Conservation (phyloP, 2,888 invertebrate genomes). For the Metopia argyrocephala region DNA sequence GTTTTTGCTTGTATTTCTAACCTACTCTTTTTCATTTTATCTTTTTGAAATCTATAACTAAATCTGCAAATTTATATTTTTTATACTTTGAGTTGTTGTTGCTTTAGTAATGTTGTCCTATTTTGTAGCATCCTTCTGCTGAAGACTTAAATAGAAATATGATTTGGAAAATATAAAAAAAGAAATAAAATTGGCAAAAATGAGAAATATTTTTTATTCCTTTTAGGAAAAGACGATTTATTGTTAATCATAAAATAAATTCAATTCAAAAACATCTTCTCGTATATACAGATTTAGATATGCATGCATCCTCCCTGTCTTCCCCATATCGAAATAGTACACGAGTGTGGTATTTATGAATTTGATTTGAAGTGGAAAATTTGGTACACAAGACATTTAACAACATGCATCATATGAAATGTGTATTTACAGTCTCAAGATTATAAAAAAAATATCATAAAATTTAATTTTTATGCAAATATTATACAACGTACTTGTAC, state of each 20-base stretch:
- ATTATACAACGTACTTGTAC: neutral
- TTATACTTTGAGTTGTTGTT: neutral
- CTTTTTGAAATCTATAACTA: conserved; percentile 48
- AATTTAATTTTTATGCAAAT: neutral
- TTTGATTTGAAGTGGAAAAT: conserved; percentile 52
- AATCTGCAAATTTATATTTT: conserved; percentile 33
- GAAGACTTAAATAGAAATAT: conserved; percentile 28
- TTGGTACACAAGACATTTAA: conserved; percentile 33
- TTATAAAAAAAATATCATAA: neutral
- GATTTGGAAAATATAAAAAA: neutral
- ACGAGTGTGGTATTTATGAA: conserved; percentile 23
- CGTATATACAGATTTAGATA: neutral
- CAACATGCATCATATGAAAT: neutral
- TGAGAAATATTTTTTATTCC: conserved; percentile 35
- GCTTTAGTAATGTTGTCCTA: conserved; percentile 24
- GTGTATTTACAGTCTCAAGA: neutral
- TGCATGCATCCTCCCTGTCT: neutral
- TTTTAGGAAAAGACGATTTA: conserved; percentile 70
- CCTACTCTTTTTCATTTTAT: conserved; percentile 30
- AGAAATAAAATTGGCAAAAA: conserved; percentile 39
- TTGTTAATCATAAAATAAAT: conserved; percentile 72
- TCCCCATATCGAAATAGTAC: neutral
- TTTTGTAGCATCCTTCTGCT: conserved; percentile 37
- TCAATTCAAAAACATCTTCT: conserved; percentile 35
- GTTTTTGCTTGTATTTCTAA: neutral